phyloP scores from a whole-genome alignment of 2,888 invertebrate species.

The Cacoxenus indagator region DNA sequence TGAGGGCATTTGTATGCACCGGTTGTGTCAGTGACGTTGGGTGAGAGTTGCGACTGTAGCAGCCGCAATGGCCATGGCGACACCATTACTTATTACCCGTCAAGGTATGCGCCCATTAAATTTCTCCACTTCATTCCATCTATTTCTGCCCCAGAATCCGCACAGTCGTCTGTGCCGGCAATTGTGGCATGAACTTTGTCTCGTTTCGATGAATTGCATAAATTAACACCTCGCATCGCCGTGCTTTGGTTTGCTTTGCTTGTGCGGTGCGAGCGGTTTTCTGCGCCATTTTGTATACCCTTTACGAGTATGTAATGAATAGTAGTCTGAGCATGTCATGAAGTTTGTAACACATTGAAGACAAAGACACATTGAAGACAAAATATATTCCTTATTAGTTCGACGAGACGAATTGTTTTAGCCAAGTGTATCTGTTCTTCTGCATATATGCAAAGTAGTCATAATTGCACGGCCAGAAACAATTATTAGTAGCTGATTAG shows the following conservation, averaged over 20 bases:
- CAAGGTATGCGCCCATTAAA: conserved; percentile 4
- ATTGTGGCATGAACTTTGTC: neutral
- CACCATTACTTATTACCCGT: conserved; percentile 8
- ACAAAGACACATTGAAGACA: too few relatives aligned
- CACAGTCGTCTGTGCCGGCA: neutral
- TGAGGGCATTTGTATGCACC: conserved; percentile 9
- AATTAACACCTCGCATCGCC: conserved; percentile 39
- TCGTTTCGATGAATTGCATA: conserved; percentile 41
- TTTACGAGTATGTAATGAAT: too few relatives aligned
- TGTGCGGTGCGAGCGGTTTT: neutral
- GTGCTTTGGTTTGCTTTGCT: neutral
- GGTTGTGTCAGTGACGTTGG: neutral
- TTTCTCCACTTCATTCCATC: conserved; percentile 20
- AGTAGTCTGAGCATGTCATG: too few relatives aligned
- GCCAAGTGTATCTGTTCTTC: too few relatives aligned
- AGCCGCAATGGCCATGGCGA: neutral
- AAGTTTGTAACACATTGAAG: too few relatives aligned
- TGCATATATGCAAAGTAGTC: too few relatives aligned
- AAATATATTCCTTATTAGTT: too few relatives aligned
- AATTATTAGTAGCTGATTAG: too few relatives aligned
- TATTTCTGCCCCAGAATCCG: neutral
- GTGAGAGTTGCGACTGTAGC: neutral
- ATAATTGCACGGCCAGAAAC: too few relatives aligned
- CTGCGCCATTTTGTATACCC: neutral
- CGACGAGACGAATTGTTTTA: too few relatives aligned